Evolutionary conservation across 2,888 invertebrate species (phyloP), one percentile per base, ranked within the genome.

Genomic region (Arctia plantaginis): DNA sequence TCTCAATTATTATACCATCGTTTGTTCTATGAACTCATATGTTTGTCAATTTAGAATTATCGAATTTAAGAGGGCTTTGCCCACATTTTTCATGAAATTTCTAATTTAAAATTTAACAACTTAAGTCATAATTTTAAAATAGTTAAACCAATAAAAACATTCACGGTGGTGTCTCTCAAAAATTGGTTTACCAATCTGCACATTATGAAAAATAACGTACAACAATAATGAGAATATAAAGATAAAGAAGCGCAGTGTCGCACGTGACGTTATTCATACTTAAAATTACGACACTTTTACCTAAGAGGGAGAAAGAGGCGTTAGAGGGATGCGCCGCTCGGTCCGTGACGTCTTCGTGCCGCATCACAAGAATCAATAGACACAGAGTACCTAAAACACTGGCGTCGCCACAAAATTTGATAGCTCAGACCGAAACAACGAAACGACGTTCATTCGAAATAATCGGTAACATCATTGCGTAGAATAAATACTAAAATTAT

Each of bases 1-100:
- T 73, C 75, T 83, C 83, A 86, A 81, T 85, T 84, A 62, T 87
- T 86, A 82, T 77, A 82, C 80, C 82, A 79, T 79, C 78, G 85
- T 78, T 79, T 75, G 94, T 94, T 94, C 93, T 90, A 89, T 82
- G 93, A 94, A 94, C 93, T 86, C 80, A 86, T 88, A 86, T 84
- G 84, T 83, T 84, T 69, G 35, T 30, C 35, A 88, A 86, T 83
- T 83, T 87, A 83, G 79, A 83, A 88, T 84, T 85, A 84, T 82
- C 74, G 86, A 80, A 72, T 80, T 79, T 78, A 70, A 72, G 66
- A 78, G 87, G 86, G 92, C 92, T 89, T 85, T 82, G 92, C 91
- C 89, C 89, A 55, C 85, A 86, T 79, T 72, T 68, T 76, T 69
- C 66, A 75, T 73, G 51, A 77, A 75, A 76, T 71, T 67, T 65